Evolutionary conservation across 1,140 invertebrate genomes (phyloP).

Genomic region (Brachionus calyciflorus): DNA sequence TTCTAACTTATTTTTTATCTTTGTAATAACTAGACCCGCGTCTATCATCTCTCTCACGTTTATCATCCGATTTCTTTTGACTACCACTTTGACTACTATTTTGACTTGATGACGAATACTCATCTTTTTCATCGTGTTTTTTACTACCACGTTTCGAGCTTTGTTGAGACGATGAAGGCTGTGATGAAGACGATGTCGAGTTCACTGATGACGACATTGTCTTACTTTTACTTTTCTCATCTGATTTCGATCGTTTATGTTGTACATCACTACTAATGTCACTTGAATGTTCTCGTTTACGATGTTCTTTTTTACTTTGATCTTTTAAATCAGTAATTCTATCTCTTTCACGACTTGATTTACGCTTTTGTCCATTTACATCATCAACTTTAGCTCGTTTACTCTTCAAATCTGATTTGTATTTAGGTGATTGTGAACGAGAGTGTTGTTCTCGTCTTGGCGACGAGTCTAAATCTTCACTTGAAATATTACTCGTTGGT

Average conservation of each 20-base stretch:
- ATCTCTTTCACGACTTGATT: slow-evolving; percentile 39
- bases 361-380: neutral
- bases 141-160: slow-evolving; percentile 38
- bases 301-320: slow-evolving; percentile 36
- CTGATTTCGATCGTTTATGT: slow-evolving; percentile 42
- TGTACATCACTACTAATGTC: slow-evolving; percentile 32
- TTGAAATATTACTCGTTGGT: slow-evolving; percentile 21
- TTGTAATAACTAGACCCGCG: slow-evolving; percentile 23
- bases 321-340: neutral
- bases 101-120: slow-evolving; percentile 2
- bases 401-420: neutral
- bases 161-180: slow-evolving; percentile 23
- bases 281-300: slow-evolving; percentile 37
- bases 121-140: slow-evolving; percentile 40
- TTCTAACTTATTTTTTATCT: slow-evolving; percentile 33
- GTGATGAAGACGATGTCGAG: neutral
- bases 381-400: slow-evolving; percentile 33
- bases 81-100: neutral
- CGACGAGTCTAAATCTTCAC: slow-evolving; percentile 19
- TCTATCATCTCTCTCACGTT: slow-evolving; percentile 25
- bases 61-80: neutral
- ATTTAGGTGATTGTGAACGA: slow-evolving; percentile 9
- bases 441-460: slow-evolving; percentile 29
- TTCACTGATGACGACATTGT: neutral
- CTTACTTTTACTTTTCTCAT: slow-evolving; percentile 23